Evolutionary conservation across 2,113 vertebrate species (phyloP), one percentile per base, ranked within the genome.

Genomic region (Craseonycteris thonglongyai): DNA sequence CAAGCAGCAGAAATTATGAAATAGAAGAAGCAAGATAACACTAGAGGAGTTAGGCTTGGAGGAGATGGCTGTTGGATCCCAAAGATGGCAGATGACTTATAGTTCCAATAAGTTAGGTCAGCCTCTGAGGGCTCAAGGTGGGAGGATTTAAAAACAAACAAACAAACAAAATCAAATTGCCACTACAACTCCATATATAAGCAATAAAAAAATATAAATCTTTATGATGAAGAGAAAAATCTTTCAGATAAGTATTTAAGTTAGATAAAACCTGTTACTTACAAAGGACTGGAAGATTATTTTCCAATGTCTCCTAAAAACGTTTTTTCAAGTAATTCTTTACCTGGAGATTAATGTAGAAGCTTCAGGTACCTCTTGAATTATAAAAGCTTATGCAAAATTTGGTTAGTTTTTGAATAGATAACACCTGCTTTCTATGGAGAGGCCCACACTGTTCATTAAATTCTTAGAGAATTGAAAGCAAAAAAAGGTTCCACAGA

Each of bases 381-480:
- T 58, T 59, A 49, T 54, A 69, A 66, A 88, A 94, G 15, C 3
- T 33, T 42, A 56, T 18, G 26, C 42, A 72, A 95, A 90, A 61
- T 66, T 83, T 16, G 86, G n/a, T 21, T 78, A 40, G 4, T 68
- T 68, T 79, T 68, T 74, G 7, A 68, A 63, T 14, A 72, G 35
- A 75, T 26, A 35, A 78, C 33, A 10, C 21, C 59, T 88, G 26
- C 35, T 95, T 86, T 69, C 61, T 65, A 16, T 45, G 16, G 81
- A 87, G 40, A 68, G 40, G 7, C 6, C 26, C 3, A 45, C 4
- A n/a, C 2, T 66, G 84, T 75, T 91, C 12, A 45, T 5, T 61
- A 80, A 93, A 85, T 71, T 88, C 83, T 75, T 76, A 88, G 69
- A 71, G 72, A n/a, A 38, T 56, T 93, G 15, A 93, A 95, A 66